Evolutionary conservation across 2,888 invertebrate species (phyloP).

Genomic region (Opisthograptis luteolata): DNA sequence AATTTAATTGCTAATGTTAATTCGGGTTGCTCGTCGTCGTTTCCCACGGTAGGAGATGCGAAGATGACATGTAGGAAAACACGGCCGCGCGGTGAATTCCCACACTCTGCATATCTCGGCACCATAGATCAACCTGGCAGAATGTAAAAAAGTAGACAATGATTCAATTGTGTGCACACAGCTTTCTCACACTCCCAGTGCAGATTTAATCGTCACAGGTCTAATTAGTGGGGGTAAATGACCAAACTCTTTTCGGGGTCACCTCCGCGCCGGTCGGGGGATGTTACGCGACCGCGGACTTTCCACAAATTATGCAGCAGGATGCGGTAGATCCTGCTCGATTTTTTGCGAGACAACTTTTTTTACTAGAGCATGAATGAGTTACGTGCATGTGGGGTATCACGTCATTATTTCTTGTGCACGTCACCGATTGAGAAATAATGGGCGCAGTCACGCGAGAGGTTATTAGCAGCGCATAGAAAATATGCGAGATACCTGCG

Average conservation of each 20-base stretch:
- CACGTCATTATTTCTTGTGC: conserved; percentile 69
- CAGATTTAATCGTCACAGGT: conserved; percentile 72
- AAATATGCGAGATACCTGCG: conserved; percentile 10
- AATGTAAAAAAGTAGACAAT: conserved; percentile 81
- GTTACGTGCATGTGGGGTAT: conserved; percentile 52
- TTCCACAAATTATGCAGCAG: conserved; percentile 53
- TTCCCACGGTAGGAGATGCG: conserved; percentile 78
- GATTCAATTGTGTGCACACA: conserved; percentile 81
- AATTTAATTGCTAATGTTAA: conserved; percentile 56
- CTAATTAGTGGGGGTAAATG: conserved; percentile 81
- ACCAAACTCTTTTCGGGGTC: conserved; percentile 67
- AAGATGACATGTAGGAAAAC: conserved; percentile 79
- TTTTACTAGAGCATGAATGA: conserved; percentile 64
- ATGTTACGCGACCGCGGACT: conserved; percentile 28
- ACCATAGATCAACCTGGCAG: conserved; percentile 80
- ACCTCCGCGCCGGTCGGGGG: conserved; percentile 31
- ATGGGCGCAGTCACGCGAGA: conserved; percentile 61
- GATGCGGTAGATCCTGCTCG: conserved; percentile 56
- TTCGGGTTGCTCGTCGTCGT: conserved; percentile 50
- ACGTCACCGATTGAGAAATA: conserved; percentile 71
- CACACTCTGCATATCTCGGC: conserved; percentile 83
- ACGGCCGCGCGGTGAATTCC: conserved; percentile 66
- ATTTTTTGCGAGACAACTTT: conserved; percentile 50
- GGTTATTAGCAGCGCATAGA: conserved; percentile 38
- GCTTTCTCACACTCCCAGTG: conserved; percentile 79